Evolutionary conservation across 2,888 invertebrate genomes (phyloP).

Genomic region (Ophion obscuratus): DNA sequence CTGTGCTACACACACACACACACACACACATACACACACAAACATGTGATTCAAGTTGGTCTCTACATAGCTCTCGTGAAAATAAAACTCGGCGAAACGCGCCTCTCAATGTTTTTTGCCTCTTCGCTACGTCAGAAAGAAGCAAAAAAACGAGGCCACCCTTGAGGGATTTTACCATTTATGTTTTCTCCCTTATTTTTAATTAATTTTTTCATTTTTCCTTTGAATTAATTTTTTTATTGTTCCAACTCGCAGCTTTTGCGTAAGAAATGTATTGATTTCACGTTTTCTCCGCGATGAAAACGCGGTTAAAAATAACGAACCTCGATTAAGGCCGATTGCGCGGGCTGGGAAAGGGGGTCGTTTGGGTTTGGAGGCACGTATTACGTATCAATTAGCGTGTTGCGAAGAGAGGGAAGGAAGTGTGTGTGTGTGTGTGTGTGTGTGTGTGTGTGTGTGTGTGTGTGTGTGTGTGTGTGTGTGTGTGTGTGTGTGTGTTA

Average conservation of each 20-base stretch:
- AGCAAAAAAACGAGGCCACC: background rate
- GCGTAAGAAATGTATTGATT: background rate
- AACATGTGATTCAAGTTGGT: slow-evolving; percentile 2
- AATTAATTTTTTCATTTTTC: background rate
- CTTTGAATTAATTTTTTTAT: background rate
- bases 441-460: too few relatives aligned
- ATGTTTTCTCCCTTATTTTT: background rate
- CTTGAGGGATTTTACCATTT: background rate
- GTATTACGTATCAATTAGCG: background rate
- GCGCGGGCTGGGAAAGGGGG: background rate
- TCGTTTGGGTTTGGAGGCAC: background rate
- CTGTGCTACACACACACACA: background rate
- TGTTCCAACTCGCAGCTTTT: background rate
- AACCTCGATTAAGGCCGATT: background rate
- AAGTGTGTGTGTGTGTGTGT: background rate
- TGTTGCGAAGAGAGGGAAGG: background rate
- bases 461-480: too few relatives aligned
- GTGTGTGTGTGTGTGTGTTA: background rate
- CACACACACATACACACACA: too few relatives aligned
- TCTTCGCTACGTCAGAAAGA: background rate
- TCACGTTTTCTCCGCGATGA: background rate
- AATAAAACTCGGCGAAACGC: slow-evolving; percentile 5
- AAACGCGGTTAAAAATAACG: background rate
- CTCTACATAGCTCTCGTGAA: background rate
- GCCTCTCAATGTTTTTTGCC: background rate